Evolutionary conservation across 1,140 invertebrate species (phyloP), one percentile per base, ranked within the genome.

Genomic region (Dendrolimus kikuchii): DNA sequence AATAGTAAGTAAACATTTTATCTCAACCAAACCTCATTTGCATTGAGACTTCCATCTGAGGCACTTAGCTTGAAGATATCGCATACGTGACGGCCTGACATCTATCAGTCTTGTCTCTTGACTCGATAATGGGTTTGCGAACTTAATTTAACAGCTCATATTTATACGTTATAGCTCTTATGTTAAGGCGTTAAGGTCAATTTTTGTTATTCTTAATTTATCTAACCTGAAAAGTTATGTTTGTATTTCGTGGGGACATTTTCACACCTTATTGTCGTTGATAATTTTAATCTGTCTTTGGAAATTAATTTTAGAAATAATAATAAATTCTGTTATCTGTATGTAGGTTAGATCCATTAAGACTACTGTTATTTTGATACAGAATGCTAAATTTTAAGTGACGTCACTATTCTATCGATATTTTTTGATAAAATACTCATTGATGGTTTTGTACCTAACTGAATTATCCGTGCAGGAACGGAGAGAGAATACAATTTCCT

Each of bases 61-160:
- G 56, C 60, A 63, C 60, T 63, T 63, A 63, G 57, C 57, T 43
- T 55, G 40, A 53, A 55, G 60, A 63, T 63, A 63, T 38, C 44
- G 40, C 40, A 38, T 50, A 59, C 57, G 57, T 60, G 56, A 62
- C 55, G 38, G 39, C 5, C 51, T 58, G 56, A 51, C 56, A 58
- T 48, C 47, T 50, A 62, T 62, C 58, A 58, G 51, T 64, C 62
- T 52, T 61, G 55, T 61, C 62, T 50, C 48, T 46, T 56, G 55
- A 53, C 36, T 49, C 9, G 62, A 65, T 65, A 61, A 45, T 49
- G 41, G 38, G 42, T 6, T 44, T 41, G 9, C 40, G 38, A 49
- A 55, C 9, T 49, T 23, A 38, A 49, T 41, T 51, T 56, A 3
- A 23, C 23, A 23, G 23, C 23, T 23, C 23, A 23, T 23, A 23